phyloP scores from a whole-genome alignment of 2,113 vertebrate genomes.

The Nannobrachium achirus region DNA sequence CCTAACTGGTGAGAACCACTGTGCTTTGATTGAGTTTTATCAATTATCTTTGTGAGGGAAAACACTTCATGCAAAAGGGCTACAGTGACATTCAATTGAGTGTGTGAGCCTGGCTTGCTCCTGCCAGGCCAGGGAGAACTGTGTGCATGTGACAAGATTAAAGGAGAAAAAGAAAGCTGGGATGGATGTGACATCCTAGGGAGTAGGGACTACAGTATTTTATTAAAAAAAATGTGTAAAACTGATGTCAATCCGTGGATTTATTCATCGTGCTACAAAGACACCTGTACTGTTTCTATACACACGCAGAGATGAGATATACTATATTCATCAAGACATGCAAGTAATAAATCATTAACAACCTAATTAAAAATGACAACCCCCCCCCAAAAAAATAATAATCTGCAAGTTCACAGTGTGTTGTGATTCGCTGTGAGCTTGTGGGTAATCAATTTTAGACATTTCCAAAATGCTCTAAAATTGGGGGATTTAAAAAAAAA shows the following conservation, averaged over 20 bases:
- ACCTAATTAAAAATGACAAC: too few species aligned
- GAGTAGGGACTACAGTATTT: conserved; percentile 4
- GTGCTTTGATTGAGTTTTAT: conserved; percentile 78
- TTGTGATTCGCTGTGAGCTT: too few species aligned
- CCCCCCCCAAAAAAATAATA: too few species aligned
- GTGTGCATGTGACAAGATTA: background rate
- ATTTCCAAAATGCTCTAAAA: too few species aligned
- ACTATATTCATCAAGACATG: background rate
- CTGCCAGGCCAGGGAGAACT: background rate
- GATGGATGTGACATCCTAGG: conserved; percentile 6
- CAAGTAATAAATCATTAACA: background rate
- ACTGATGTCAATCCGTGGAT: background rate
- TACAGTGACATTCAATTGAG: conserved; percentile 28
- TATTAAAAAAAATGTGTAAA: background rate
- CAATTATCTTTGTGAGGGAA: conserved; percentile 71
- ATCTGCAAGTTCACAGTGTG: too few species aligned
- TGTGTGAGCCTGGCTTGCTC: conserved; percentile 33
- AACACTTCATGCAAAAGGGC: conserved; percentile 26
- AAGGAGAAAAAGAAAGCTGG: background rate
- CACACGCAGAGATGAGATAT: too few species aligned
- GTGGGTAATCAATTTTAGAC: too few species aligned
- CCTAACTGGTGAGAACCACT: conserved; percentile 72
- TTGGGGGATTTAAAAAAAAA: too few species aligned
- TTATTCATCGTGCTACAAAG: background rate
- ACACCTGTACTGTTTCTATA: too few species aligned